Conservation (phyloP, 2,113 vertebrate genomes). For the Anolis sagrei region DNA sequence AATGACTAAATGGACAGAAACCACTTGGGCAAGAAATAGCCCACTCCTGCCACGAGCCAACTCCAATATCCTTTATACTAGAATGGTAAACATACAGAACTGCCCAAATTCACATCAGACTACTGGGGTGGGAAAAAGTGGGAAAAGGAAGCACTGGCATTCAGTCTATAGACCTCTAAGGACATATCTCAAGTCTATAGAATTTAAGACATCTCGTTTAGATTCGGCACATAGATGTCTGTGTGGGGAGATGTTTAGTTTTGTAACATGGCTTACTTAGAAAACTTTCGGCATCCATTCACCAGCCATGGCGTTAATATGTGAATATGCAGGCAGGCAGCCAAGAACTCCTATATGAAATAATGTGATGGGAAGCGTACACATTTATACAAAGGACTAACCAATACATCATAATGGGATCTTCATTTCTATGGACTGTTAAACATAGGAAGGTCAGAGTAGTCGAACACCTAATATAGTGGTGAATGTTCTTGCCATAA, state of each 20-base stretch:
- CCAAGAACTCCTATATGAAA: conserved; percentile 7
- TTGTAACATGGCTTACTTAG: not conserved
- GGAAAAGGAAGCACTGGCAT: not conserved
- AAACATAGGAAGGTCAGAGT: conserved; percentile 11
- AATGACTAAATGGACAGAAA: no score
- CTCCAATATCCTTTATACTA: not conserved
- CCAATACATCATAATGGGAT: accelerated
- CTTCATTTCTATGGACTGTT: conserved; percentile 28
- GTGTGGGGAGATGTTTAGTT: not conserved
- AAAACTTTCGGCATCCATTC: not conserved
- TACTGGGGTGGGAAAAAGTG: not conserved
- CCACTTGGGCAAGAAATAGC: no score
- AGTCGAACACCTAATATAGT: conserved; percentile 1
- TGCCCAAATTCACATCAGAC: not conserved
- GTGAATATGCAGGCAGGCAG: conserved; percentile 11
- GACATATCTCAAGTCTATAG: not conserved
- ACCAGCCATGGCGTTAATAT: not conserved
- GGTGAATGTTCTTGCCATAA: not conserved
- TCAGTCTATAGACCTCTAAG: not conserved
- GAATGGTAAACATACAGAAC: not conserved
- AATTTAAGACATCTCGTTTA: not conserved
- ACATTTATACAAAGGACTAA: conserved; percentile 7
- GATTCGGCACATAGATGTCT: not conserved
- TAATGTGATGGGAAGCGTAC: not conserved
- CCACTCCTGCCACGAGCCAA: not conserved